Base-by-base conservation (phyloP, 2,888 invertebrate species). In the Drosophila melanosoma region DNA sequence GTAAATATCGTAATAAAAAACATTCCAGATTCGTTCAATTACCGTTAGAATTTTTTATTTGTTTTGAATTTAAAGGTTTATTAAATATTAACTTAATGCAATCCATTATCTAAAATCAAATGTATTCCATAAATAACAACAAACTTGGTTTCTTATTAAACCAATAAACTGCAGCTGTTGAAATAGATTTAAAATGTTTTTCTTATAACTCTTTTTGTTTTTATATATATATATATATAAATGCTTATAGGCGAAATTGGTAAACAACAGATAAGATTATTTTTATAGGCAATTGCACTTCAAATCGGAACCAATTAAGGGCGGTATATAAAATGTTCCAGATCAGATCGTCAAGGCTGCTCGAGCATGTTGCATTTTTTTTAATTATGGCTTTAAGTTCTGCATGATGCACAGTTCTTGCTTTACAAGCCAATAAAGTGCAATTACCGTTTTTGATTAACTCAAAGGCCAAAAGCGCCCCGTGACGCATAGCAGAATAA, bases 401-500 rank as follows among this genome's bases (percentile, higher is more conserved):
- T 6, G 42, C 42, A 20, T 8, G 23, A 23, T 23, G 20, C 45
- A 15, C 23, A 45, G 2, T 45, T 15, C 15, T 15, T 45, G 11
- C 15, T 36, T 15, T 15, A 15, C 15, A 36, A 6, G n/a, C 12
- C 20, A 42, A 12, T 20, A 42, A 20, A 12, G 7, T 12, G 12
- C 20, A 1, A 12, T 2, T 15, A 45, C 20, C 20, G 45, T 32
- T 20, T 52, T 20, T 32, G 32, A 12, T 23, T 10, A 8, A 2
- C 20, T 35, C 4, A 17, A 53, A 53, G 12, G 4, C 3, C 15
- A 6, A 15, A 48, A 8, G 12, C 26, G 17, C 1, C 26, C 15
- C 17, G 29, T 57, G 59, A 35, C 59, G 23, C 48, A n/a, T 20
- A 33, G 57, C 11, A 11, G 53, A 35, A 45, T 17, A 17, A 45